Evolutionary conservation across 1,140 invertebrate species (phyloP).

Genomic region (Nixonia krombeini): DNA sequence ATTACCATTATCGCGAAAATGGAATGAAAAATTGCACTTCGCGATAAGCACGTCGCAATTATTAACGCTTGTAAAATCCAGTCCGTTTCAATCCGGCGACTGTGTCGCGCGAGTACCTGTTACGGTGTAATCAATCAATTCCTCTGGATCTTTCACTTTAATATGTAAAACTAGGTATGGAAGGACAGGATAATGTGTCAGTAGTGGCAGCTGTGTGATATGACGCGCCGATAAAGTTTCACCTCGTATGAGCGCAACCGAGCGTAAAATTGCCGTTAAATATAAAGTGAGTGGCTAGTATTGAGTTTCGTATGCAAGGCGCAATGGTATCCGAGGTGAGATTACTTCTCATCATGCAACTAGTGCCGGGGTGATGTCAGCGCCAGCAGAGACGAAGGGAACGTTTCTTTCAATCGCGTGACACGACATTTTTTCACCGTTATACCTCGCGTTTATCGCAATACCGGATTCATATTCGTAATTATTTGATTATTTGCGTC

Average conservation of each 20-base stretch:
- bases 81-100: background rate
- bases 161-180: slow-evolving; percentile 10
- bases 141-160: slow-evolving; percentile 25
- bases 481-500: slow-evolving; percentile 36
- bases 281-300: slow-evolving; percentile 32
- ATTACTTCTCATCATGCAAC: slow-evolving; percentile 46
- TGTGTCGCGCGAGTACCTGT: slow-evolving; percentile 4
- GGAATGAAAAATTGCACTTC: background rate
- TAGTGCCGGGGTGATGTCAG: slow-evolving; percentile 33
- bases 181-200: slow-evolving; percentile 29
- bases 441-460: slow-evolving; percentile 24
- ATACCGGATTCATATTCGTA: slow-evolving; percentile 29
- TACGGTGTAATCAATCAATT: slow-evolving; percentile 24
- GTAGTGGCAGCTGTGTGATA: slow-evolving; percentile 32
- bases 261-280: slow-evolving; percentile 41
- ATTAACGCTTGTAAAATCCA: too few species aligned
- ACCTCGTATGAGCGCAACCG: slow-evolving; percentile 28
- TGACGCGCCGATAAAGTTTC: slow-evolving; percentile 37
- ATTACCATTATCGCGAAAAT: too few species aligned
- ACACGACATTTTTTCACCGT: slow-evolving; percentile 21
- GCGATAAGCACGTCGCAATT: too few species aligned
- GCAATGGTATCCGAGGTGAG: slow-evolving; percentile 38
- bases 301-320: slow-evolving; percentile 29
- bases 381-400: background rate
- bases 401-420: slow-evolving; percentile 31